Percentiles rank a stretch among this genome's conserved stretches.
These are phyloP conservation scores for Amphipoea oculea DNA, from an alignment of 2,888 invertebrate species.

Conservation along the genomic window DNA sequence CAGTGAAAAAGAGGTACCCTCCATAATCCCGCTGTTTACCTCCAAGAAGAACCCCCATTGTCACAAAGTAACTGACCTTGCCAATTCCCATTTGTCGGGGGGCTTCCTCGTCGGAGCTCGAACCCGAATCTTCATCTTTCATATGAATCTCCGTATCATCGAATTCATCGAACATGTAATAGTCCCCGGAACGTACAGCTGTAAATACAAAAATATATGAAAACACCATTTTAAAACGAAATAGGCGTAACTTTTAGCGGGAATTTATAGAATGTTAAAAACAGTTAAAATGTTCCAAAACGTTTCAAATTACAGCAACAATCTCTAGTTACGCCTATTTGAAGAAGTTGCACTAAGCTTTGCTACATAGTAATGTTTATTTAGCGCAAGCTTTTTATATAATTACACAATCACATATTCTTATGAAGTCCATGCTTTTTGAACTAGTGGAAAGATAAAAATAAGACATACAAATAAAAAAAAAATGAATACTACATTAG, in stretches of 20 bases:
- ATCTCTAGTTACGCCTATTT: constrained; percentile 66
- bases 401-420: constrained; percentile 8
- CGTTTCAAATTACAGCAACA: constrained; percentile 24
- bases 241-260: constrained; percentile 58
- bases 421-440: constrained; percentile 37
- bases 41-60: neutral
- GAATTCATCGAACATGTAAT: constrained; percentile 99
- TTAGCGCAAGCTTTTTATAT: constrained; percentile 31
- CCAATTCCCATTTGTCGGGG: constrained; percentile 89
- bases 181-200: constrained; percentile 99
- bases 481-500: neutral
- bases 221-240: constrained; percentile 5
- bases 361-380: constrained; percentile 22
- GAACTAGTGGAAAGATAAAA: constrained; percentile 1
- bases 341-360: constrained; percentile 46
- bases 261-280: constrained; percentile 17
- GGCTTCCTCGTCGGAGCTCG: constrained; percentile 90
- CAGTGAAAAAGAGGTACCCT: neutral
- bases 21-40: constrained; percentile 40
- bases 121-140: constrained; percentile 90
- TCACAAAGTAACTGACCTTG: constrained; percentile 80
- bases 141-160: constrained; percentile 95
- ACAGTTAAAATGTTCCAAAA: neutral
- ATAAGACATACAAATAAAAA: constrained; percentile 6
- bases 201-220: constrained; percentile 71